Evolutionary conservation across 2,888 invertebrate genomes (phyloP).

Genomic region (Julus scanicus): DNA sequence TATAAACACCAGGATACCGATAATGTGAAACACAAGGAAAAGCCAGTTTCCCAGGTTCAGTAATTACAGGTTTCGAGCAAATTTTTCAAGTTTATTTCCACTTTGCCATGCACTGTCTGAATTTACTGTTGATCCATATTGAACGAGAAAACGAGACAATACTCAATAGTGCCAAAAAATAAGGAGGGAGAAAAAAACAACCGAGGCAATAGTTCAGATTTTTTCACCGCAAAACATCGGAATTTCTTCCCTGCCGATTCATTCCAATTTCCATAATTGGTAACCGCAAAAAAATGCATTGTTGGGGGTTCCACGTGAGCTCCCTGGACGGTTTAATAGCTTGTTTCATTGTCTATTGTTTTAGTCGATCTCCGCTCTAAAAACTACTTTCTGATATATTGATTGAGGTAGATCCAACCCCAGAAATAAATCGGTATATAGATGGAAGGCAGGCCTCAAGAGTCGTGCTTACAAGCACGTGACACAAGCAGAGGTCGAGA

Average conservation of each 20-base stretch:
- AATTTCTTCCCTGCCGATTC: conserved; percentile 28
- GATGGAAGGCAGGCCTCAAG: neutral
- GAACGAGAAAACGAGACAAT: neutral
- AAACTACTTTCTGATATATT: conserved; percentile 34
- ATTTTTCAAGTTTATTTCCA: conserved; percentile 11
- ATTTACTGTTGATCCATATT: neutral
- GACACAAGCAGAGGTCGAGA: neutral
- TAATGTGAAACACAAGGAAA: neutral
- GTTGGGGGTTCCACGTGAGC: conserved; percentile 37
- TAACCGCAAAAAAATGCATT: conserved; percentile 29
- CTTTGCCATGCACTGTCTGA: neutral
- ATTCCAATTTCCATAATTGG: conserved; percentile 29
- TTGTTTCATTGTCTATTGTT: conserved; percentile 34
- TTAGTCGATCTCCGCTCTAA: conserved; percentile 29
- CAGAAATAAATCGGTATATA: neutral
- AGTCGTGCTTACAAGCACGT: neutral
- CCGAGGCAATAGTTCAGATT: neutral
- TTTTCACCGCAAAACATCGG: neutral
- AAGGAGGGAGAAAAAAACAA: neutral
- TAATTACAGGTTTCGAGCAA: neutral
- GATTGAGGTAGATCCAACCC: conserved; percentile 22
- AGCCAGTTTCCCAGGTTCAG: neutral
- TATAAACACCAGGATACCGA: neutral
- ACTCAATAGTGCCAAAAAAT: neutral
- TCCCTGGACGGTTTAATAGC: conserved; percentile 35